These are phyloP conservation scores for Phenganax marumi DNA, from an alignment of 92 coral and sea anemone species.

Conservation along the genomic window DNA sequence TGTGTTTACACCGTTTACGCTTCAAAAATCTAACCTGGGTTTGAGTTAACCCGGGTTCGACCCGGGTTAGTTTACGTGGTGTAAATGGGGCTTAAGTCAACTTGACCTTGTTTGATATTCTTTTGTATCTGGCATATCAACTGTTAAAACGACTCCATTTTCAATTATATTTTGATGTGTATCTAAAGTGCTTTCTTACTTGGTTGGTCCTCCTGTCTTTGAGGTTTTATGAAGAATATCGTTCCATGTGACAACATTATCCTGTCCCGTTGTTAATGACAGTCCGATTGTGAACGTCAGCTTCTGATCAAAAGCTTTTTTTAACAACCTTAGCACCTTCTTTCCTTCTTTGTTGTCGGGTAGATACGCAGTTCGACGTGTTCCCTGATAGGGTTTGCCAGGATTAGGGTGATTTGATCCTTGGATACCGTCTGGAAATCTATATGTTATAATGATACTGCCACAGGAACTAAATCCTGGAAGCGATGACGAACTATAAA, in stretches of 20 bases:
- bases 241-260: conserved; percentile 59
- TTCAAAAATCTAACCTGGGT: too few species aligned
- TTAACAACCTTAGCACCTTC: conserved; percentile 58
- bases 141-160: too few species aligned
- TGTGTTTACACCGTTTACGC: too few species aligned
- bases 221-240: conserved; percentile 65
- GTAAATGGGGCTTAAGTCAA: too few species aligned
- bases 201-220: conserved; percentile 66
- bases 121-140: too few species aligned
- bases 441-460: conserved; percentile 29
- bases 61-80: too few species aligned
- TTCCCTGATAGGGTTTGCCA: conserved; percentile 52
- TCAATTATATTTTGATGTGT: too few species aligned
- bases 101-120: too few species aligned
- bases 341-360: conserved; percentile 66
- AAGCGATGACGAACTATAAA: neutral
- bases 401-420: conserved; percentile 56
- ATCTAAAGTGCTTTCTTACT: too few species aligned
- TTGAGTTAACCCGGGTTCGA: too few species aligned
- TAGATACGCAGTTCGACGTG: conserved; percentile 50
- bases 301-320: conserved; percentile 64
- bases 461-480: conserved; percentile 39
- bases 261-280: conserved; percentile 43
- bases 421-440: conserved; percentile 45
- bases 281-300: conserved; percentile 69